phyloP scores from a whole-genome alignment of 2,113 vertebrate species.

The Rhynchomys soricoides region DNA sequence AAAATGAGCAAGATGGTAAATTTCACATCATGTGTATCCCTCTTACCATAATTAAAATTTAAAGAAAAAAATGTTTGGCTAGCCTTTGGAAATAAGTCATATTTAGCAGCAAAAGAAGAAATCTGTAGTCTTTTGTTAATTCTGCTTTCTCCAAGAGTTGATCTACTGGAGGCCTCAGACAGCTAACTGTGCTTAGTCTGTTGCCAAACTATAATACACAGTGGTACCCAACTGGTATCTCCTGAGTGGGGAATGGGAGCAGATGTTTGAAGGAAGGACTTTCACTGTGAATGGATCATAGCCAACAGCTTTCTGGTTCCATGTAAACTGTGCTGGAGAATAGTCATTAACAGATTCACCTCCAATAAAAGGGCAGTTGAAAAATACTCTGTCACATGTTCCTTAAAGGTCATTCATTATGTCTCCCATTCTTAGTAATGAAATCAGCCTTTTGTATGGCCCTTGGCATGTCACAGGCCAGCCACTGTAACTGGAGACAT shows the following conservation, averaged over 20 bases:
- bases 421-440: background rate
- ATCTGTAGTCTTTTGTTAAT: background rate
- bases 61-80: background rate
- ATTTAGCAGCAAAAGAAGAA: background rate
- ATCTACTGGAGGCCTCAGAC: background rate
- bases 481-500: background rate
- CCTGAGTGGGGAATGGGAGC: background rate
- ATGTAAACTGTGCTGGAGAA: background rate
- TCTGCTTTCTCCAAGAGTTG: background rate
- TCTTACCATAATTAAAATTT: slow-evolving; percentile 4
- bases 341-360: background rate
- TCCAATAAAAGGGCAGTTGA: background rate
- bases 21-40: background rate
- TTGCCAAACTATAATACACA: background rate
- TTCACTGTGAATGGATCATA: background rate
- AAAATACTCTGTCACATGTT: background rate
- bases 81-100: background rate
- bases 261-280: background rate
- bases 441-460: background rate
- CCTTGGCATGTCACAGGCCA: background rate
- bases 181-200: background rate
- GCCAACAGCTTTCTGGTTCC: background rate
- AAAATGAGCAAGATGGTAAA: background rate
- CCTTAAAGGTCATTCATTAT: background rate
- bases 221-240: background rate